These are phyloP conservation scores for Cathartes aura DNA, from an alignment of 2,113 vertebrate genomes.

Conservation along the genomic window DNA sequence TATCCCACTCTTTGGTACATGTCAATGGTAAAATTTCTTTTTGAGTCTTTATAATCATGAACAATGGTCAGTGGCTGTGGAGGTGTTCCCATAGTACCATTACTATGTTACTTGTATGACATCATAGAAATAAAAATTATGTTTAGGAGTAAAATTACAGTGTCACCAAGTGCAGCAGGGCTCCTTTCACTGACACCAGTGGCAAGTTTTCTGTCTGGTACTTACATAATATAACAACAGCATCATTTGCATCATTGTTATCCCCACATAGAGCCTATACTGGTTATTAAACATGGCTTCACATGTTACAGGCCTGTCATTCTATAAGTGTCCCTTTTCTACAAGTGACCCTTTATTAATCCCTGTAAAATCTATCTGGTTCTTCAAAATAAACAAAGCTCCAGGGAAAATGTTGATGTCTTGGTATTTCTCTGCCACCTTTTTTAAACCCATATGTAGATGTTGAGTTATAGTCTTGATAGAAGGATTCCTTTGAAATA, in stretches of 20 bases:
- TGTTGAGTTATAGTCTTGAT: constrained; percentile 1
- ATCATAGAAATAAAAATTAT: neutral
- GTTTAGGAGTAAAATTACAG: neutral
- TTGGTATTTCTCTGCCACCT: neutral
- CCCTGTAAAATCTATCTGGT: neutral
- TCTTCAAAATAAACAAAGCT: neutral
- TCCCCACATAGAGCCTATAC: neutral
- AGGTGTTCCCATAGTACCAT: neutral
- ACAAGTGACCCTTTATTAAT: neutral
- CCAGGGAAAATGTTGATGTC: neutral
- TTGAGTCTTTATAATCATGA: neutral
- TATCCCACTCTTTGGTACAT: neutral
- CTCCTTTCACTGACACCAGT: neutral
- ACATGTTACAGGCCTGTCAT: neutral
- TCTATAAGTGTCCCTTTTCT: neutral
- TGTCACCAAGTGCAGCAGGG: neutral
- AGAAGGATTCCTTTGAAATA: constrained; percentile 30
- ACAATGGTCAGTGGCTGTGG: neutral
- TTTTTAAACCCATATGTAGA: neutral
- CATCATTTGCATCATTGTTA: neutral
- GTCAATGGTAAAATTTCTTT: neutral
- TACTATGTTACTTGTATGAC: neutral
- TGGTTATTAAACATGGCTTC: neutral
- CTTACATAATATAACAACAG: neutral
- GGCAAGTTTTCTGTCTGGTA: neutral